A percentile compares a stretch with the other conserved stretches of the same genome.
Conservation (phyloP, 2,113 vertebrate genomes). For the Thryonomys swinderianus region DNA sequence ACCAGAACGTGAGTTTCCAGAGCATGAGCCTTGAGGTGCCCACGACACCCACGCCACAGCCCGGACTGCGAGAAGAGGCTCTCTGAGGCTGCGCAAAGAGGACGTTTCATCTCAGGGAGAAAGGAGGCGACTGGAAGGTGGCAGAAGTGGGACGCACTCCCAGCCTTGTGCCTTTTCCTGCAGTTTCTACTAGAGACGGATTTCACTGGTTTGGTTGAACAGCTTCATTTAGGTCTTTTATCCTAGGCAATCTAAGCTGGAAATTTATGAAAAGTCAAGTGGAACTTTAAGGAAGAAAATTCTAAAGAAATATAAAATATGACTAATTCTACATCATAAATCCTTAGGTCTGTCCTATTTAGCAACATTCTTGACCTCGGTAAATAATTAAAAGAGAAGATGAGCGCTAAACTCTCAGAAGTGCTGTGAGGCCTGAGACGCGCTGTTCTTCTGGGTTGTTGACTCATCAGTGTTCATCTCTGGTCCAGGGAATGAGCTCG, state of each 20-base stretch:
- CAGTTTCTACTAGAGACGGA: not conserved
- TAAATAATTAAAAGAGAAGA: not conserved
- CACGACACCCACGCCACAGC: not conserved
- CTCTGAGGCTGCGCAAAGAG: too few relatives aligned
- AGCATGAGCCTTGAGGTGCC: too few relatives aligned
- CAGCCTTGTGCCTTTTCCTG: not conserved
- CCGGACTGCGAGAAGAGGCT: rapidly evolving
- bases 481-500: too few relatives aligned
- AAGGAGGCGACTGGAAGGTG: rapidly evolving
- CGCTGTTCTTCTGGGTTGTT: not conserved
- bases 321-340: not conserved
- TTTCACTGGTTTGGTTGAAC: not conserved
- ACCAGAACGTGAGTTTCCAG: not conserved
- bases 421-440: not conserved
- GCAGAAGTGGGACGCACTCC: not conserved
- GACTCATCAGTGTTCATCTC: conserved; percentile 5
- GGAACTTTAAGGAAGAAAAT: not conserved
- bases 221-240: not conserved
- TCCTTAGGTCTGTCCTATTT: not conserved
- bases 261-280: not conserved
- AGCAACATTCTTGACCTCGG: not conserved
- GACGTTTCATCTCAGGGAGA: not conserved
- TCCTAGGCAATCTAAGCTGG: not conserved
- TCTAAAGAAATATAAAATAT: conserved; percentile 24
- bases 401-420: not conserved